Evolutionary conservation across 2,113 vertebrate genomes (phyloP).

Genomic region (Trichechus manatus): DNA sequence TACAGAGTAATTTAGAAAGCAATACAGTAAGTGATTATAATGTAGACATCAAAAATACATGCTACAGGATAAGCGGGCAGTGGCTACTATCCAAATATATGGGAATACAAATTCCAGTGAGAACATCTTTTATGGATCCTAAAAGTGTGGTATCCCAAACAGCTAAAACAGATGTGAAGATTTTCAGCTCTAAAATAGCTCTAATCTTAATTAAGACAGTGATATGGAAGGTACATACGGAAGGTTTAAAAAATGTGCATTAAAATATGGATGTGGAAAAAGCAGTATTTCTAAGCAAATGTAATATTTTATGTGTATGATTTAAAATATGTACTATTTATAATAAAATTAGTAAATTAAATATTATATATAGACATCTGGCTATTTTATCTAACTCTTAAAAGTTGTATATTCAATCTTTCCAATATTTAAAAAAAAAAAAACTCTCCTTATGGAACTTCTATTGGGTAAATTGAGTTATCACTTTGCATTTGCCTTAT

Average conservation of each 20-base stretch:
- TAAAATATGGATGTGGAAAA: not conserved
- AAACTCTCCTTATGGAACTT: not conserved
- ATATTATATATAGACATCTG: not conserved
- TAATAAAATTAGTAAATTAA: not conserved
- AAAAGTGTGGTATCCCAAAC: not conserved
- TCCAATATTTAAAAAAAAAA: not conserved
- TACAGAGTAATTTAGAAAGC: not conserved
- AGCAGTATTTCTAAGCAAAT: not conserved
- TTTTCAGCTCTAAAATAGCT: not conserved
- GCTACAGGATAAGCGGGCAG: not conserved
- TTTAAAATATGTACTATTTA: constrained; percentile 8
- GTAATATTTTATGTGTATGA: not conserved
- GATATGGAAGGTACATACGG: not conserved
- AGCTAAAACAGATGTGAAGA: not conserved
- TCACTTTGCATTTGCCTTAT: not conserved
- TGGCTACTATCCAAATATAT: not conserved
- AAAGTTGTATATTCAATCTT: not conserved
- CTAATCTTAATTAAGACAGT: not conserved
- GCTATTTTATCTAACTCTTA: not conserved
- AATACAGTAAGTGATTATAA: not conserved
- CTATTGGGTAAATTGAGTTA: not conserved
- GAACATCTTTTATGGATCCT: not conserved
- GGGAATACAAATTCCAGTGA: not conserved
- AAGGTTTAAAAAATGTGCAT: not conserved
- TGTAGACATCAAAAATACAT: not conserved